Conservation (phyloP, 2,888 invertebrate genomes). For the Hofmannophila pseudospretella region DNA sequence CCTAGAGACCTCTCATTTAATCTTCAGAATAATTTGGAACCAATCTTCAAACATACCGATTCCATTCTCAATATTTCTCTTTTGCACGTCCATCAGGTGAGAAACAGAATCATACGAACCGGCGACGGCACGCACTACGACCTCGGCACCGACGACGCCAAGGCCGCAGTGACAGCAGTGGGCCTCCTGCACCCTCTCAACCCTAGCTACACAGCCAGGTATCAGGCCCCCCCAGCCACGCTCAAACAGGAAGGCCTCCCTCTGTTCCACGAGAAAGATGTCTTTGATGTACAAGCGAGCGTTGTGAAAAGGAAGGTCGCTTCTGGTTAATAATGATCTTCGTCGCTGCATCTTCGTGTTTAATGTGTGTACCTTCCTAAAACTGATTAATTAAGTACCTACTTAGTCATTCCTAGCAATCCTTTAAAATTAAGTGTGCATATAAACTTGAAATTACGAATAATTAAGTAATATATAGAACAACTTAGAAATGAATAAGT, state of each 20-base stretch:
- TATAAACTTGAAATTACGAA: too few species aligned
- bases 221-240: slow-evolving; percentile 36
- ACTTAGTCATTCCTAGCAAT: not conserved
- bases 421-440: too few species aligned
- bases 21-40: too few species aligned
- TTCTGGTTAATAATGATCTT: slow-evolving; percentile 3
- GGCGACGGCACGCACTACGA: slow-evolving; percentile 82
- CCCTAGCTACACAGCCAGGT: slow-evolving; percentile 49
- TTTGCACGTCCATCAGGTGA: too few species aligned
- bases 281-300: slow-evolving; percentile 9
- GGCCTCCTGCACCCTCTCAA: slow-evolving; percentile 61
- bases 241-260: slow-evolving; percentile 52
- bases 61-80: too few species aligned
- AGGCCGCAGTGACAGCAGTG: slow-evolving; percentile 39
- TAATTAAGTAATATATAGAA: too few species aligned
- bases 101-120: slow-evolving; percentile 76
- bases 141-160: slow-evolving; percentile 59
- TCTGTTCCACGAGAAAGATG: slow-evolving; percentile 51
- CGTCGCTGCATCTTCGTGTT: too few species aligned
- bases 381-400: not conserved
- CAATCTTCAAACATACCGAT: too few species aligned
- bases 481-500: too few species aligned
- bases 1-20: too few species aligned
- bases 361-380: too few species aligned
- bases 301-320: not conserved